Base-by-base conservation (phyloP, 1,140 invertebrate species). In the Cherax destructor region DNA sequence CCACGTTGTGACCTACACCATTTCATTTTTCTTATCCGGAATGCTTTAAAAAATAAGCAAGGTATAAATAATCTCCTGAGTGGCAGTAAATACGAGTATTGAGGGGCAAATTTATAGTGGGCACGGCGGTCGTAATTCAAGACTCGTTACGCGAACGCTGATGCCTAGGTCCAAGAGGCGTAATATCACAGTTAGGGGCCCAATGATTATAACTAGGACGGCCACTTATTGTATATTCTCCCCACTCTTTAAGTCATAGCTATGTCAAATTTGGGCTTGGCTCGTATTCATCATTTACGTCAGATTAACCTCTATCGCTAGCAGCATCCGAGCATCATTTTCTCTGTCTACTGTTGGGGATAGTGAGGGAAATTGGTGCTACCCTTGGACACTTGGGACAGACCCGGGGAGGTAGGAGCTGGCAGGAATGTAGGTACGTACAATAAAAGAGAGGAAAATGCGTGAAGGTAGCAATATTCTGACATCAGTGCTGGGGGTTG, bases 181-280 rank as follows among this genome's bases (percentile, higher is more conserved):
- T 86, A 86, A 86, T 86, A 77, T 59, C 85, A 86, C 47, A 86
- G 52, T 86, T 86, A 78, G 76, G 52, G 52, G 74, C 41, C 74
- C 52, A 61, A 59, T 86, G 76, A 86, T 86, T 77, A 78, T 72
- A 52, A 78, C 74, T 52, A 72, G 47, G 72, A 77, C 7, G 50
- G 76, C 50, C 85, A 86, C 85, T 86, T 86, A 86, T 61, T 86
- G 85, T 76, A 86, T 78, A 86, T 86, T 78, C 74, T 24, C 85
- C 85, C 85, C 74, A 86, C 85, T 86, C 85, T 86, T 86, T 86
- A 86, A 86, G 85, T 86, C 85, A 78, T 86, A 41, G 24, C 85
- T 77, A 78, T 77, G 85, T 86, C 85, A 86, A 86, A 86, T 86
- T 86, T 86, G 85, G 85, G 30, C 49, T 24, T 16, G 50, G 59